Percentiles rank a stretch among this genome's conserved stretches.
phyloP scores from a whole-genome alignment of 2,888 invertebrate genomes.

The Calameuta idolon region DNA sequence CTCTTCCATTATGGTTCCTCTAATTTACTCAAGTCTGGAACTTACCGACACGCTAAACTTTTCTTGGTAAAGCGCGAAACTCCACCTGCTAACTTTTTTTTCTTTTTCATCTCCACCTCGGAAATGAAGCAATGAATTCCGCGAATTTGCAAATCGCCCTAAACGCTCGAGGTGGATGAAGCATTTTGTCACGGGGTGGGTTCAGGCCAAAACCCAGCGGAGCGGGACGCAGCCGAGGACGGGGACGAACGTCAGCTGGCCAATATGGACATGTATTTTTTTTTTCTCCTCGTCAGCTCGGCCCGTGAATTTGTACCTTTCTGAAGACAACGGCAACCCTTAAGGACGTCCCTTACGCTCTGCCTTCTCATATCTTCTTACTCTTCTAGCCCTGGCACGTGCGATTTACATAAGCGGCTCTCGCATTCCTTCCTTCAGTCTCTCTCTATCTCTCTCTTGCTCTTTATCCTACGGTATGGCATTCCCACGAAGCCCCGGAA shows the following conservation, averaged over 20 bases:
- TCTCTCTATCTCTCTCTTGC: neutral
- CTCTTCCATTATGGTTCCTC: neutral
- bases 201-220: neutral
- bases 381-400: conserved; percentile 7
- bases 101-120: neutral
- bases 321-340: neutral
- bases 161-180: neutral
- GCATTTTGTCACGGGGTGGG: neutral
- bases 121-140: neutral
- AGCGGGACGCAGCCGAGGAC: neutral
- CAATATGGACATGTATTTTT: neutral
- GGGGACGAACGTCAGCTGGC: neutral
- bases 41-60: conserved; percentile 37
- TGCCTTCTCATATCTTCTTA: conserved; percentile 4
- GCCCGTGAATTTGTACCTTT: neutral
- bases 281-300: neutral
- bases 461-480: conserved; percentile 1
- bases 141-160: neutral
- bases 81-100: neutral
- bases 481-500: neutral
- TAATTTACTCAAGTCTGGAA: neutral
- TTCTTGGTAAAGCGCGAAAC: conserved; percentile 35
- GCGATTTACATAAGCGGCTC: conserved; percentile 17
- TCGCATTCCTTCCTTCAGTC: neutral
- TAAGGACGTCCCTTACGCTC: neutral